phyloP scores from a whole-genome alignment of 2,797 vertebrate genomes.

The Eidolon dupreanum region DNA sequence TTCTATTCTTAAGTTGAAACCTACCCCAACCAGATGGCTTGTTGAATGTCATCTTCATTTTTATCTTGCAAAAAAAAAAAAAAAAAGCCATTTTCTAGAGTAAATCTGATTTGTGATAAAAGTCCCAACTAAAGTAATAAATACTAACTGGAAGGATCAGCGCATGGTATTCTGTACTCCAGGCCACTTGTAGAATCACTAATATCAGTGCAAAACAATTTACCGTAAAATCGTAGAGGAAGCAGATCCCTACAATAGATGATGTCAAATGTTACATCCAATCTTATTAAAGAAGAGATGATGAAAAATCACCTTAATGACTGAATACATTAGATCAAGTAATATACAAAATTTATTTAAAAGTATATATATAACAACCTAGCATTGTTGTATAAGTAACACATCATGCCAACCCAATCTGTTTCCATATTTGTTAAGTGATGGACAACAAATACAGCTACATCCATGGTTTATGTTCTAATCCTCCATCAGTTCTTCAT shows the following conservation, averaged over 20 bases:
- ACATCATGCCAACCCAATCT: conserved; percentile 18
- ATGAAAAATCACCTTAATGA: conserved; percentile 34
- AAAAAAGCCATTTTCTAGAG: conserved; percentile 6
- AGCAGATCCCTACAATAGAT: conserved; percentile 16
- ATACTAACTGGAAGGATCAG: not conserved
- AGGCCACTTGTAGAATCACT: conserved; percentile 24
- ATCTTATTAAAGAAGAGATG: conserved; percentile 29
- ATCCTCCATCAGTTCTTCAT: not conserved
- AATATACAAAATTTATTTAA: not conserved
- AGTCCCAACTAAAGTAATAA: conserved; percentile 44
- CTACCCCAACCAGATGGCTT: not conserved
- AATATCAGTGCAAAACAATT: not conserved
- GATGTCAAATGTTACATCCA: conserved; percentile 29
- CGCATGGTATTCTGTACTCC: not conserved
- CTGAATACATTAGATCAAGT: conserved; percentile 40
- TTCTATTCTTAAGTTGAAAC: conserved; percentile 7
- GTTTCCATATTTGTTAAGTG: not conserved
- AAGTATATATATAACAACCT: not conserved
- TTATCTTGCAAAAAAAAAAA: conserved; percentile 49
- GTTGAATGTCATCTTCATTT: conserved; percentile 53
- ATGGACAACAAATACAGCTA: not conserved
- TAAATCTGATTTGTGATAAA: conserved; percentile 54
- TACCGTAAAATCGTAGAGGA: conserved; percentile 19
- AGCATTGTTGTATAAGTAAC: conserved; percentile 36
- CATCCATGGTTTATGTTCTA: not conserved